Conservation (phyloP, 2,888 invertebrate species). For the Leucophenga montana region DNA sequence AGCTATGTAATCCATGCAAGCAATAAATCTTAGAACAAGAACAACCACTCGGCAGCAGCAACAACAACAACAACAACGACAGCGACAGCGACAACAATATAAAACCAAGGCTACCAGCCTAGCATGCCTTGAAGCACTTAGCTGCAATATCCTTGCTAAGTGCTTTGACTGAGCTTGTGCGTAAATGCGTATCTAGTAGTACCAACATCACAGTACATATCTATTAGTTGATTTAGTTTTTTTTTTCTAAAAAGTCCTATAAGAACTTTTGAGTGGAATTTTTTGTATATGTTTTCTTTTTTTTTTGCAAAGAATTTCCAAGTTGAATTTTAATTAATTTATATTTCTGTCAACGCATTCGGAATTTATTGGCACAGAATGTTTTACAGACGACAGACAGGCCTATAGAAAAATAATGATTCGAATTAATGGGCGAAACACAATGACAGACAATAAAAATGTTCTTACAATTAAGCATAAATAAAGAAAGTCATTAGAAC, state of each 20-base stretch:
- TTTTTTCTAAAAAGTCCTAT: not conserved
- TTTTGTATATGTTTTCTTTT: conserved; percentile 24
- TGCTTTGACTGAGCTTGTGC: not conserved
- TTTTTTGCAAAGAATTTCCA: conserved; percentile 2
- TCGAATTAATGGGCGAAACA: no score
- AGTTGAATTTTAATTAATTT: conserved; percentile 23
- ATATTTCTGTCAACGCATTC: conserved; percentile 2
- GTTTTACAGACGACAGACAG: no score
- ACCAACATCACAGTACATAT: not conserved
- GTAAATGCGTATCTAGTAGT: not conserved
- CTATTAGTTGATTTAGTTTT: not conserved
- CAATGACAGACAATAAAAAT: no score
- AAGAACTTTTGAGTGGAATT: not conserved
- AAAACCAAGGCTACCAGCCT: not conserved
- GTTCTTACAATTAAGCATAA: no score
- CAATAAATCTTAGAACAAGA: conserved; percentile 54
- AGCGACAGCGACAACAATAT: not conserved
- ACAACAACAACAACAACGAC: conserved; percentile 12
- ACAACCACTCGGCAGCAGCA: conserved; percentile 22
- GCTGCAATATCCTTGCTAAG: conserved; percentile 17
- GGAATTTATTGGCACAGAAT: not conserved
- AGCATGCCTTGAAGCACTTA: conserved; percentile 14
- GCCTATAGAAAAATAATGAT: no score
- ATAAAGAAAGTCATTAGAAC: not conserved
- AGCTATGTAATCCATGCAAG: conserved; percentile 44